Evolutionary conservation across 2,888 invertebrate species (phyloP), one percentile per base, ranked within the genome.

Genomic region (Tanytarsus gracilentus): DNA sequence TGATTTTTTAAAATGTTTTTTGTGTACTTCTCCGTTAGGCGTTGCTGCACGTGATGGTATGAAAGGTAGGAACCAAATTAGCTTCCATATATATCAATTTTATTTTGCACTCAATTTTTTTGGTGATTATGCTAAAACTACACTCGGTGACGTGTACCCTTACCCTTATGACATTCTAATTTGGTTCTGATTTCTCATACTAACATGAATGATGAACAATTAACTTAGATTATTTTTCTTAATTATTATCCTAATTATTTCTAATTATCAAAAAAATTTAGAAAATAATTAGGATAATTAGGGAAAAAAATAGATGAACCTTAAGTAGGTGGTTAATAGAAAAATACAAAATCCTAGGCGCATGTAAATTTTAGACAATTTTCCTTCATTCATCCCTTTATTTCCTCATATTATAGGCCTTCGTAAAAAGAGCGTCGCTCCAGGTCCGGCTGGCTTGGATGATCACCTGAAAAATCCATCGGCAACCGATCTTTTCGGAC

Each of bases 371-470:
- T n/a, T n/a, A n/a, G n/a, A n/a, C n/a, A n/a, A n/a, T n/a, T n/a
- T n/a, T n/a, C n/a, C n/a, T n/a, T n/a, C n/a, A n/a, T n/a, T n/a
- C n/a, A n/a, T n/a, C n/a, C n/a, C n/a, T n/a, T n/a, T n/a, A n/a
- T n/a, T n/a, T 36, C 9, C 9, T 14, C 21, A 40, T 18, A 18
- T 26, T 14, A 27, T 30, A 78, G 84, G 91, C 1, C 72, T 97
- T 62, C 79, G 97, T 44, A 98, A 97, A 76, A 99, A 99, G 76
- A 97, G 95, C 75, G 96, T 97, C 1, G 91, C 97, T 0, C 98
- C 98, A 0, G 97, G 97, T 0, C 93, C 95, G 0, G 84, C 89
- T 1, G 95, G 92, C 0, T 69, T 89, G 7, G 92, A 94, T 58
- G 95, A 95, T 52, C 89, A 92, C 69, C 70, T 92, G 63, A 86